These are phyloP conservation scores for Temnothorax unifasciatus DNA, from an alignment of 2,888 invertebrate genomes.

Conservation along the genomic window DNA sequence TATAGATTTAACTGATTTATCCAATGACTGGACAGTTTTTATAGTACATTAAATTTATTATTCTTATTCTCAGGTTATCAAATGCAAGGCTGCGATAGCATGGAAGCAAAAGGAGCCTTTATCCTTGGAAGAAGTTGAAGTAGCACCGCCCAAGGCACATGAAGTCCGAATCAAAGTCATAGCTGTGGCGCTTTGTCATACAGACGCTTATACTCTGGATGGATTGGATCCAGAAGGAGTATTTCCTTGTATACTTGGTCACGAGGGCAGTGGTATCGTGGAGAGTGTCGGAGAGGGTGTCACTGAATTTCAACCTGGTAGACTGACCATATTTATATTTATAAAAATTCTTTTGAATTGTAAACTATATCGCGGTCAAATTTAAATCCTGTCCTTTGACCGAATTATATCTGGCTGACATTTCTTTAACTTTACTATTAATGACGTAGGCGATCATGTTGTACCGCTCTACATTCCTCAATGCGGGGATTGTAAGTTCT, in stretches of 20 bases:
- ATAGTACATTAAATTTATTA: slow-evolving; percentile 22
- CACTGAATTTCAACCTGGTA: slow-evolving; percentile 93
- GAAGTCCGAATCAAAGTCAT: slow-evolving; percentile 95
- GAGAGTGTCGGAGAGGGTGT: slow-evolving; percentile 98
- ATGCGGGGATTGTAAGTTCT: slow-evolving; percentile 98
- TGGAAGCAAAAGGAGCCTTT: slow-evolving; percentile 97
- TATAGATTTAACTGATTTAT: neutral
- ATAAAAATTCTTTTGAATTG: slow-evolving; percentile 1
- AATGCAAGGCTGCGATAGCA: slow-evolving; percentile 98
- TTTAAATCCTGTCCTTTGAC: neutral
- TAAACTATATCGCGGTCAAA: neutral
- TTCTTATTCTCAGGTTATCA: slow-evolving; percentile 89
- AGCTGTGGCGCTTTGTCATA: slow-evolving; percentile 96
- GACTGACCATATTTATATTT: slow-evolving; percentile 35
- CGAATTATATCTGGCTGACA: neutral
- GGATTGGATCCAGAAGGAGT: slow-evolving; percentile 96
- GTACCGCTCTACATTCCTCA: slow-evolving; percentile 98
- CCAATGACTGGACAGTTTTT: neutral
- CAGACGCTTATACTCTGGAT: slow-evolving; percentile 95
- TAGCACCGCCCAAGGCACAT: slow-evolving; percentile 96
- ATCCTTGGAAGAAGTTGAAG: slow-evolving; percentile 96
- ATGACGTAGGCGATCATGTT: slow-evolving; percentile 94
- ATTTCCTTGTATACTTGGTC: slow-evolving; percentile 97
- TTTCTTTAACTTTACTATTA: neutral
- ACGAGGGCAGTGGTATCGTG: slow-evolving; percentile 98